Evolutionary conservation across 2,888 invertebrate species (phyloP).

Genomic region (Acanthosepion pharaonis): DNA sequence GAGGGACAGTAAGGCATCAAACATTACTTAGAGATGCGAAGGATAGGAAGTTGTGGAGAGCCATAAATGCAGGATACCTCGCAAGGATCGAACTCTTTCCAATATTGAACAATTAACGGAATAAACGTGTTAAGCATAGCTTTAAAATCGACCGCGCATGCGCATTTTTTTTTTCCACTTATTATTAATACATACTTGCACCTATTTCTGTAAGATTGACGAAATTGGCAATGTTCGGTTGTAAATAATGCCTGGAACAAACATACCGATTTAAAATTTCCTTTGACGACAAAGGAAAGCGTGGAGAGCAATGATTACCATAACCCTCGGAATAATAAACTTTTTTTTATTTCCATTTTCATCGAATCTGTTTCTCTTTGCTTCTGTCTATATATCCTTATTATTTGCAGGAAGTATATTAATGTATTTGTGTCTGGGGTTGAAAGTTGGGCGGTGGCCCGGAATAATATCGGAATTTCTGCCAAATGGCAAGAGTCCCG

Average conservation of each 20-base stretch:
- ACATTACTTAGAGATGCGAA: too few species aligned
- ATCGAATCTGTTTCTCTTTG: not conserved
- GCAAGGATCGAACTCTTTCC: too few species aligned
- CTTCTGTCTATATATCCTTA: not conserved
- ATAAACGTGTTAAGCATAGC: too few species aligned
- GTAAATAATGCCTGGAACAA: not conserved
- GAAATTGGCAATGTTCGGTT: not conserved
- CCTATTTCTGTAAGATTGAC: not conserved
- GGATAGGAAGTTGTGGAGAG: too few species aligned
- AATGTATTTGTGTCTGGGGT: not conserved
- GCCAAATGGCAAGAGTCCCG: not conserved
- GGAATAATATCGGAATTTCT: not conserved
- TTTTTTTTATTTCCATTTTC: not conserved
- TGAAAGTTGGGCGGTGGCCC: not conserved
- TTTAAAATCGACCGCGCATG: too few species aligned
- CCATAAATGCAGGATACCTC: too few species aligned
- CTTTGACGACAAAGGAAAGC: not conserved
- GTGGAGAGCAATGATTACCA: not conserved
- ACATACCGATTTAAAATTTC: not conserved
- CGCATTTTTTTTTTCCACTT: too few species aligned
- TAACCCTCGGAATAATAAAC: not conserved
- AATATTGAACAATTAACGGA: too few species aligned
- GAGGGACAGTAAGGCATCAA: too few species aligned
- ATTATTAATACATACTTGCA: not conserved
- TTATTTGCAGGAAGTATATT: constrained; percentile 11